Base-by-base conservation (phyloP, 2,113 vertebrate genomes). In the Saccopteryx bilineata region DNA sequence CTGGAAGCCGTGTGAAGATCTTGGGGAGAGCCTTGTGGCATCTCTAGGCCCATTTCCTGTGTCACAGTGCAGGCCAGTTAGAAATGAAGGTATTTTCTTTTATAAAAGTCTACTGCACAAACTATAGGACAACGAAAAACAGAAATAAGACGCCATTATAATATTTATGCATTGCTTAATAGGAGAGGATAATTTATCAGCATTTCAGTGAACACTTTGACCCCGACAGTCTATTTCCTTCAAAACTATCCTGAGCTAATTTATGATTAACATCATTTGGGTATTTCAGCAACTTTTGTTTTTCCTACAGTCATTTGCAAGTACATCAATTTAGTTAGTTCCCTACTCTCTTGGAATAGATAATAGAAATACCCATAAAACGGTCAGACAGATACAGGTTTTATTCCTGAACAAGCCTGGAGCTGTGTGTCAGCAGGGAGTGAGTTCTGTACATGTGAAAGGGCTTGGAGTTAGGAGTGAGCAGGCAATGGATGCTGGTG, bases 201-300 rank as follows among this genome's bases (percentile, higher is more conserved):
- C 54, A 92, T 93, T 95, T 71, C 46, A 65, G 10, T 9, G 24
- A 0, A 66, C 5, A n/a, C 50, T 72, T 96, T 94, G 71, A 74
- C 60, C 19, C 46, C n/a, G 13, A 10, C 82, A n/a, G 52, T 69
- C 87, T 90, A 60, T 81, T 71, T 90, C 89, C 87, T 94, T 92
- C 50, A 91, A 76, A 80, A 95, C 18, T 81, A 28, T 86, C 81
- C 74, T 78, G 24, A 85, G 65, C 63, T 94, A 71, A 91, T 71
- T 87, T 83, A 80, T 39, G 10, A 31, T 63, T 75, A 46, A 89
- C 31, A 58, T 75, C 13, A 72, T 92, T 89, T 84, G 63, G 33
- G 80, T 84, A 18, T 56, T 94, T 89, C 84, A 61, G 33, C 52
- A 83, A 65, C 39, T 81, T 69, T 82, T 96, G 48, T 71, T 91